Evolutionary conservation across 2,797 vertebrate species (phyloP).

Genomic region (Zenarchopterus dispar): DNA sequence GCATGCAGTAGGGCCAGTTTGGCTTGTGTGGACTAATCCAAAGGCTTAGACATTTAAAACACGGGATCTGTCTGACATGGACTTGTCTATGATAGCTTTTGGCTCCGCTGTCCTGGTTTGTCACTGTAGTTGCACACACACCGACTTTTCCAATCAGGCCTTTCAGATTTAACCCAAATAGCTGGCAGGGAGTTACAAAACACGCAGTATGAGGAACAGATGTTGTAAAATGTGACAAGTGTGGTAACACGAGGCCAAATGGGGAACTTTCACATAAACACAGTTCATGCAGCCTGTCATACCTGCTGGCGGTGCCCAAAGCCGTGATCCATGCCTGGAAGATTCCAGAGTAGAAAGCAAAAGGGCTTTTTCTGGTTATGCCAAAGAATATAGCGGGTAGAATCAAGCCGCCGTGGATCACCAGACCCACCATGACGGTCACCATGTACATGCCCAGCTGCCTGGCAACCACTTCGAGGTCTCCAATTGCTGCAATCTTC

Average conservation of each 20-base stretch:
- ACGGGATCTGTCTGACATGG: conserved; percentile 56
- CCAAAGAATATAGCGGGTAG: conserved; percentile 86
- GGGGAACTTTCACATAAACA: neutral
- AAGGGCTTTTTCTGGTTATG: conserved; percentile 85
- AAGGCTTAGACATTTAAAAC: conserved; percentile 61
- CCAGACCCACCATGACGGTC: conserved; percentile 85
- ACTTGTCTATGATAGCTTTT: conserved; percentile 41
- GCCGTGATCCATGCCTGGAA: conserved; percentile 92
- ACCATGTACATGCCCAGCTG: conserved; percentile 91
- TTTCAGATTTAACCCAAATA: conserved; percentile 34
- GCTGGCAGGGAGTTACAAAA: conserved; percentile 15
- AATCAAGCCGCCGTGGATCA: conserved; percentile 86
- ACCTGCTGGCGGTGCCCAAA: conserved; percentile 89
- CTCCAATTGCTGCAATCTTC: conserved; percentile 86
- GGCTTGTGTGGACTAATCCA: conserved; percentile 60
- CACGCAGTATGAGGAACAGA: conserved; percentile 38
- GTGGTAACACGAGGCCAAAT: conserved; percentile 5
- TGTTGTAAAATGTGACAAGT: conserved; percentile 59
- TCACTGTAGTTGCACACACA: conserved; percentile 7
- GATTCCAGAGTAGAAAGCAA: conserved; percentile 85
- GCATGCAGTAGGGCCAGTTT: conserved; percentile 51
- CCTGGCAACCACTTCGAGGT: conserved; percentile 84
- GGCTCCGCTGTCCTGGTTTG: conserved; percentile 34
- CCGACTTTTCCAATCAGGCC: conserved; percentile 16
- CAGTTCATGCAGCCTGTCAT: conserved; percentile 19